Evolutionary conservation across 2,888 invertebrate genomes (phyloP), one percentile per base, ranked within the genome.

Genomic region (Itoplectis maculator): DNA sequence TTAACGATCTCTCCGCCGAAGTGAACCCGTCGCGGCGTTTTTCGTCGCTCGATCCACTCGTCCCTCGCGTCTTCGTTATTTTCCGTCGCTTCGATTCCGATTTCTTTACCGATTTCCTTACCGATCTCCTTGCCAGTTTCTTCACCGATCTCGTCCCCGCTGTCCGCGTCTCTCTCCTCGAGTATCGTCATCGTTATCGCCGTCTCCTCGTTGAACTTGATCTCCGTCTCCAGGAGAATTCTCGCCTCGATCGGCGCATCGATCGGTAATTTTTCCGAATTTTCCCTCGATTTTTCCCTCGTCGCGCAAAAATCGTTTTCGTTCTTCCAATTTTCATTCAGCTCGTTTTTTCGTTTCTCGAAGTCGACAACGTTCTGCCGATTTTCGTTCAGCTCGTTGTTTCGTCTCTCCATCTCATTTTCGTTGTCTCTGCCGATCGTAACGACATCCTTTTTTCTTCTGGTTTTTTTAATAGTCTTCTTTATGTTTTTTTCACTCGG

Each of bases 1-100:
- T 97, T 97, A 3, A 97, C 96, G 84, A 96, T 95, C 93, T 97
- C 97, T n/a, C 97, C 97, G 4, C 97, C 97, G 87, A 97, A 97
- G 66, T 96, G 95, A 8, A 97, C 97, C 88, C 96, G 95, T 90
- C 97, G 87, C 0, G 95, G 95, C 0, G 95, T 95, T 85, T 95
- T 94, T 23, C 95, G 94, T 42, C 92, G 92, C 18, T 90, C 88
- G 4, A 82, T 80, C 51, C 86, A 81, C 5, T 56, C 79, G 47
- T 73, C 87, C 82, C 69, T 85, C 75, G 42, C 8, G 1, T 79
- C 51, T 9, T 82, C 83, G 47, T 63, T 35, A 2, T 65, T 63
- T 37, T 78, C 72, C 1, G 63, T 63, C 0, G 77, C 77, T 0
- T 76, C 65, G 7, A 47, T 51, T 13, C 69, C 59, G 5, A n/a